Base-by-base conservation (phyloP, 2,113 vertebrate genomes). In the Peromyscus leucopus region DNA sequence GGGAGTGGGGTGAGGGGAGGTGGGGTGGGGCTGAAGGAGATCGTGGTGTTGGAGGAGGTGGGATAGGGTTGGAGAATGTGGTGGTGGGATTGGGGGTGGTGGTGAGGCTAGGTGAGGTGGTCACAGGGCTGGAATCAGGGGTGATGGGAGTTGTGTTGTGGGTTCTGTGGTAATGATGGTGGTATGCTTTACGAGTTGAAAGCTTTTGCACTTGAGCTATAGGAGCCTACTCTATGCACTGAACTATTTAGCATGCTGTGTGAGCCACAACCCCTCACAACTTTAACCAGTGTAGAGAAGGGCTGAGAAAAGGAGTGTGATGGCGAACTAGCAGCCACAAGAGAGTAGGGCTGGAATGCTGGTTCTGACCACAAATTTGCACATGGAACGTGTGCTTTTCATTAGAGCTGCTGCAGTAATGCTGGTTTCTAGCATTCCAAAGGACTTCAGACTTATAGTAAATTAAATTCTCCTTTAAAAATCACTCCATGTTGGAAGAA, bases 381-480 rank as follows among this genome's bases (percentile, higher is more conserved):
- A 0, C 39, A 42, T 0, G 46, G 74, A 92, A 48, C 67, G 95
- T 79, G 82, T 97, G 96, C 78, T 98, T 98, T 94, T 97, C 96
- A 97, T 97, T 97, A 97, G n/a, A 19, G 21, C 2, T 84, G 82
- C 87, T 94, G 61, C 69, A 97, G 92, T 67, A 67, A 96, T 55
- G 48, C 85, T 96, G 88, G 86, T 67, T 85, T 97, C 93, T 2
- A 28, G 59, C 97, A 98, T 97, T 98, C 95, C 98, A 94, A 69
- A 31, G 31, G 91, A 87, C 94, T 42, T 96, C 31, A 11, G 85
- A 69, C 95, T 93, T 96, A 36, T 74, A 94, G 98, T 96, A 97
- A 98, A 98, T 98, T 94, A 98, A 97, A 75, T 96, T 89, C 94
- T 94, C 80, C 82, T 90, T 97, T 72, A 91, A 97, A 80, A 95